Base-by-base conservation (phyloP, 1,140 invertebrate species). In the Gonatopus flavifemur region DNA sequence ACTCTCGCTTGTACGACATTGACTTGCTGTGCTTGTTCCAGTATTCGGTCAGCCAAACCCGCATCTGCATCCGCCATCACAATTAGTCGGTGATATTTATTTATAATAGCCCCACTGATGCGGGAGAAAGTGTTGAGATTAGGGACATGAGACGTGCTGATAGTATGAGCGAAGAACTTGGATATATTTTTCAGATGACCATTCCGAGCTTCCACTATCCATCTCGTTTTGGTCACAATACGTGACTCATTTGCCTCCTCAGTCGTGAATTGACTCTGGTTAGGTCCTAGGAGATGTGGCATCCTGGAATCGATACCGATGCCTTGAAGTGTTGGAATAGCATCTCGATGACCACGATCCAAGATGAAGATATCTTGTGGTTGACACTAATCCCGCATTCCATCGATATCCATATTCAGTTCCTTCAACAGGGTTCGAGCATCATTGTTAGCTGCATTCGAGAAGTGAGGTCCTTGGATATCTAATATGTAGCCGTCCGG, bases 201-300 rank as follows among this genome's bases (percentile, higher is more conserved):
- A 25, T 53, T 57, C 38, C 36, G 18, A 22, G 31, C 24, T 45
- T 57, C 55, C n/a, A 57, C 49, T 16, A 57, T 19, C 46, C 45
- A 57, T 10, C 51, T 22, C 21, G 12, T 41, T 38, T 52, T 57
- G 5, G 49, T 57, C 7, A 57, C 30, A n/a, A 46, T 33, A 3
- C 41, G 45, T 8, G 45, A 41, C 3, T 2, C 33, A 28, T 28
- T 28, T 28, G 25, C 25, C 6, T 28, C 25, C 12, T 28, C 6
- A 6, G 25, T 28, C 12, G 25, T 7, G 12, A 28, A 12, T 12
- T 28, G 25, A 7, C 25, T 28, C 12, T 28, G 25, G 6, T 12
- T 12, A 28, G 6, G 31, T 43, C 21, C 8, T 18, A 57, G 7
- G 22, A 49, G 32, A 18, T 40, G 10, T 30, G 55, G 49, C 45